A percentile compares a stretch with the other conserved stretches of the same genome.
Evolutionary conservation across 2,113 vertebrate species (phyloP).

Genomic region (Mastomys coucha): DNA sequence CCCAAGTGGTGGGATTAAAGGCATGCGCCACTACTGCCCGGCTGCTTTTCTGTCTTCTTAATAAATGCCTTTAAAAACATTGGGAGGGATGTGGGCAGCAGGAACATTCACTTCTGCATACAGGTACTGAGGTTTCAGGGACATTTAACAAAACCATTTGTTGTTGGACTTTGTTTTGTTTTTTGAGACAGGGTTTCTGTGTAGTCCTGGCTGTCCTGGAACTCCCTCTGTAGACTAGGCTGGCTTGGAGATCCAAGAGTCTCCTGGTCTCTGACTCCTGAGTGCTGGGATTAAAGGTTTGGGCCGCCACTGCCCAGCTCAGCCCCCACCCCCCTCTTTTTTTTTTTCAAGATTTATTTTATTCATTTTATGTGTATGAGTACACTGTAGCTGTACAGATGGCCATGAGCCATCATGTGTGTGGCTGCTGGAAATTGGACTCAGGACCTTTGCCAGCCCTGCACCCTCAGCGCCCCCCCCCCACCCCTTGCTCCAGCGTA

Average conservation of each 20-base stretch:
- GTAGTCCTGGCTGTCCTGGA: neutral
- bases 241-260: neutral
- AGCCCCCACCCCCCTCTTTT: too few relatives aligned
- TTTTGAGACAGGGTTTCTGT: neutral
- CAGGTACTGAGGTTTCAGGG: neutral
- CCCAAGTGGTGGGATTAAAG: too few relatives aligned
- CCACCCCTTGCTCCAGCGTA: too few relatives aligned
- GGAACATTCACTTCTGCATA: neutral
- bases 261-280: neutral
- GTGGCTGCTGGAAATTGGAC: too few relatives aligned
- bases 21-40: too few relatives aligned
- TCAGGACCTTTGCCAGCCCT: too few relatives aligned
- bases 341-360: too few relatives aligned
- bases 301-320: neutral
- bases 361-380: too few relatives aligned
- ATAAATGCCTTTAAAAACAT: slow-evolving; percentile 32
- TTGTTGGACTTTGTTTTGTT: neutral
- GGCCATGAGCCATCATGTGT: too few relatives aligned
- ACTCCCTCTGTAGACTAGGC: neutral
- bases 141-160: neutral
- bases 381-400: too few relatives aligned
- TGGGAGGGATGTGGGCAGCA: neutral
- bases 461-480: too few relatives aligned
- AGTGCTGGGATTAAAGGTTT: neutral
- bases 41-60: slow-evolving; percentile 1